A percentile compares a stretch with the other conserved stretches of the same genome.
These are phyloP conservation scores for Daktulosphaira vitifoliae DNA, from an alignment of 1,140 invertebrate genomes.

Conservation along the genomic window DNA sequence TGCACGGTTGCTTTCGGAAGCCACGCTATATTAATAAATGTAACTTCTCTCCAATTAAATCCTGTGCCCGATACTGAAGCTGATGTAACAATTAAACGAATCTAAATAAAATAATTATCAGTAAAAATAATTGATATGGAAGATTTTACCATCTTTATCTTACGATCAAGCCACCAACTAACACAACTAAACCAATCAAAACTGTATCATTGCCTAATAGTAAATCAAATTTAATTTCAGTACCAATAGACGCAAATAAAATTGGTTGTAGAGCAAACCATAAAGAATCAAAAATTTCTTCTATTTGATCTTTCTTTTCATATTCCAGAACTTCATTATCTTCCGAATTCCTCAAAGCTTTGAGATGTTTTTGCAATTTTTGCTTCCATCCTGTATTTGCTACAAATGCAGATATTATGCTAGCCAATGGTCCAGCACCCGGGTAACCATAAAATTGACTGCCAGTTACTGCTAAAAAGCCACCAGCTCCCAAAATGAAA, in stretches of 20 bases:
- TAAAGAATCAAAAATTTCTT: slow-evolving; percentile 37
- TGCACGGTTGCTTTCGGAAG: slow-evolving; percentile 67
- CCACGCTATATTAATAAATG: slow-evolving; percentile 64
- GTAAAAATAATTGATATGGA: background rate
- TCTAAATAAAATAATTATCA: background rate
- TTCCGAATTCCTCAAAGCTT: background rate
- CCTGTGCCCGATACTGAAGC: slow-evolving; percentile 51
- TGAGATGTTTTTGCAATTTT: background rate
- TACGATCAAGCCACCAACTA: slow-evolving; percentile 27
- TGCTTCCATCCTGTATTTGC: slow-evolving; percentile 48
- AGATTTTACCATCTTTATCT: background rate
- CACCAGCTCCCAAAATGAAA: slow-evolving; percentile 50
- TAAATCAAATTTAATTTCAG: slow-evolving; percentile 47
- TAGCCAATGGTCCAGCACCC: slow-evolving; percentile 56
- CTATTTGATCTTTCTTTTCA: slow-evolving; percentile 46
- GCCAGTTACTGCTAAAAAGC: slow-evolving; percentile 54
- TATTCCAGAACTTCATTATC: background rate
- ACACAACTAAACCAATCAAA: background rate
- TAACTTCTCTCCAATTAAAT: slow-evolving; percentile 55
- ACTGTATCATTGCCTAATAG: slow-evolving; percentile 1
- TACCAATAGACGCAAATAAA: slow-evolving; percentile 60
- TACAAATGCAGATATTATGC: slow-evolving; percentile 54
- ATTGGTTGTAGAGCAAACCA: slow-evolving; percentile 61
- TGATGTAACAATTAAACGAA: slow-evolving; percentile 37
- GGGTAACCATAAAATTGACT: slow-evolving; percentile 50